Evolutionary conservation across 2,797 vertebrate genomes (phyloP).

Genomic region (Sylvia borin): DNA sequence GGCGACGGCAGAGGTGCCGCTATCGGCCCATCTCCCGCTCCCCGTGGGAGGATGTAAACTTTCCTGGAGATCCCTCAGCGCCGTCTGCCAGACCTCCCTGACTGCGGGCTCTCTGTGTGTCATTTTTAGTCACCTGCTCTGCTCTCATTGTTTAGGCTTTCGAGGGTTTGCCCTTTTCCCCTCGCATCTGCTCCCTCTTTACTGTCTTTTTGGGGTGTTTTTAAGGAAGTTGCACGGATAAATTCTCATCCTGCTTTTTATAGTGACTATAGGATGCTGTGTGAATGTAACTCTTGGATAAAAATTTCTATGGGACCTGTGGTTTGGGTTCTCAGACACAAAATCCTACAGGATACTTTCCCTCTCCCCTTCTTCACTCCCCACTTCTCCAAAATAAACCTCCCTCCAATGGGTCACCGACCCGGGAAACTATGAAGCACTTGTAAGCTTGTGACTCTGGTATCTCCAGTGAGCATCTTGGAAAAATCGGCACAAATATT

Average conservation of each 20-base stretch:
- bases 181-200: background rate
- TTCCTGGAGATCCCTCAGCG: background rate
- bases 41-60: slow-evolving; percentile 24
- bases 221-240: background rate
- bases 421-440: background rate
- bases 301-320: background rate
- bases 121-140: background rate
- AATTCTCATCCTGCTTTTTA: background rate
- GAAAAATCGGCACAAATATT: background rate
- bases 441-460: background rate
- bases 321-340: background rate
- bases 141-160: background rate
- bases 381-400: background rate
- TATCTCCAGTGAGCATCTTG: background rate
- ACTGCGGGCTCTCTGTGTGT: background rate
- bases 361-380: background rate
- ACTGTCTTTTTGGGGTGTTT: background rate
- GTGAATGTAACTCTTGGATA: background rate
- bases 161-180: background rate
- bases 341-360: too few relatives aligned
- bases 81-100: background rate
- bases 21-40: background rate
- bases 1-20: background rate
- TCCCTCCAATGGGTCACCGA: background rate
- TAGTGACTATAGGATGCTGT: background rate